Percentiles rank a stretch among this genome's conserved stretches.
Evolutionary conservation across 2,113 vertebrate species (phyloP).

Genomic region (Pandion haliaetus): DNA sequence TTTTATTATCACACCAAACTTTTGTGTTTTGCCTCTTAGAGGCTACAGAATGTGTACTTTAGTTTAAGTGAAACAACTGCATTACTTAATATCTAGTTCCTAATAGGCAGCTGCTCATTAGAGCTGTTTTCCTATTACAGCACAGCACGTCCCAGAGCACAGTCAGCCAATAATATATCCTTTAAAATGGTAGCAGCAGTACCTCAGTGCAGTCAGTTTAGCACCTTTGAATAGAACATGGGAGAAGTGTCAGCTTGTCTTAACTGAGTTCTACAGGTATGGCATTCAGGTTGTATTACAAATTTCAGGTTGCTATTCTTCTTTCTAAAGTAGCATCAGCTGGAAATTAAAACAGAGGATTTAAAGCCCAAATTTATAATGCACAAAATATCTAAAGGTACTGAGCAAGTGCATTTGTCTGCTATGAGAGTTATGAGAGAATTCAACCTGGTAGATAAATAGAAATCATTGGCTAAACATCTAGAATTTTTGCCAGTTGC

Average conservation of each 20-base stretch:
- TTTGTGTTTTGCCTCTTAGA: neutral
- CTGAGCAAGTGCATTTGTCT: neutral
- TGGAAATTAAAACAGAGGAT: neutral
- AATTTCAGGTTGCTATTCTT: neutral
- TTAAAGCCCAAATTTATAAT: neutral
- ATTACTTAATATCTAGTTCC: neutral
- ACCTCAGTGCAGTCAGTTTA: neutral
- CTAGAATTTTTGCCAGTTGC: neutral
- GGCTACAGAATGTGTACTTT: constrained; percentile 10
- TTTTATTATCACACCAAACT: neutral
- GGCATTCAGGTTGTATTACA: neutral
- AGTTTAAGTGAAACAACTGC: constrained; percentile 29
- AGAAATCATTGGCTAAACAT: neutral
- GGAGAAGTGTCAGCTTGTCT: neutral
- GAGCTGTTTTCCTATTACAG: neutral
- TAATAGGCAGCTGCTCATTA: neutral
- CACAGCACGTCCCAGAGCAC: neutral
- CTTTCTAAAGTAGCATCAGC: neutral
- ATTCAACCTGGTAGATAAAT: neutral
- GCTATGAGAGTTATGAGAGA: neutral
- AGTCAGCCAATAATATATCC: neutral
- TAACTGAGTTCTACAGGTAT: neutral
- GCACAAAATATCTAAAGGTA: neutral
- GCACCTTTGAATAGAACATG: fast-evolving
- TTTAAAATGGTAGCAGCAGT: neutral